Evolutionary conservation across 2,113 vertebrate species (phyloP).

Genomic region (Orycteropus afer): DNA sequence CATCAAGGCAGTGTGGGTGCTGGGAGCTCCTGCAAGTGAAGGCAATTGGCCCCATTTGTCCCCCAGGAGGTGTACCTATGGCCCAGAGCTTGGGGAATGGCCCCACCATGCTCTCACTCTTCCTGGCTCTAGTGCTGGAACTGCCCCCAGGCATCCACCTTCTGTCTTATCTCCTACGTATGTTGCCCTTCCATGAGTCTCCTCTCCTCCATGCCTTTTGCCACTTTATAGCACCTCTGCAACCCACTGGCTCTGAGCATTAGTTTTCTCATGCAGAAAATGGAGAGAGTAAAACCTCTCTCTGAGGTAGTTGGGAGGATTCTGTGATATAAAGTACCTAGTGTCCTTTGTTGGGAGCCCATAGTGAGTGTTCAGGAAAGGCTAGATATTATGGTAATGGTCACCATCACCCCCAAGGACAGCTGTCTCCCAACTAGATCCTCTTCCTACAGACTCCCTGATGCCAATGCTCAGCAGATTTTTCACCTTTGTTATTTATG

Average conservation of each 20-base stretch:
- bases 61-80: not conserved
- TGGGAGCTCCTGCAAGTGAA: not conserved
- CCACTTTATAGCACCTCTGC: not conserved
- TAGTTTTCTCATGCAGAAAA: not conserved
- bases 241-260: not conserved
- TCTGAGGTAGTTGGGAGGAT: not conserved
- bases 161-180: not conserved
- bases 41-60: not conserved
- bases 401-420: rapidly evolving
- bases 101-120: not conserved
- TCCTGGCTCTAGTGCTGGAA: not conserved
- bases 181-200: no score
- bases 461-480: not conserved
- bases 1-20: rapidly evolving
- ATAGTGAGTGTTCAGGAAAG: rapidly evolving
- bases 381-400: not conserved
- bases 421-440: not conserved
- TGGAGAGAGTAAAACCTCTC: not conserved
- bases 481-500: not conserved
- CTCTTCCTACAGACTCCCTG: not conserved
- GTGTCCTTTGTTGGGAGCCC: rapidly evolving
- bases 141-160: not conserved
- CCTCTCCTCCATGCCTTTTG: not conserved
- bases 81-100: not conserved
- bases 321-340: not conserved